A percentile compares a stretch with the other conserved stretches of the same genome.
Evolutionary conservation across 1,140 invertebrate genomes (phyloP).

Genomic region (Arion vulgaris): DNA sequence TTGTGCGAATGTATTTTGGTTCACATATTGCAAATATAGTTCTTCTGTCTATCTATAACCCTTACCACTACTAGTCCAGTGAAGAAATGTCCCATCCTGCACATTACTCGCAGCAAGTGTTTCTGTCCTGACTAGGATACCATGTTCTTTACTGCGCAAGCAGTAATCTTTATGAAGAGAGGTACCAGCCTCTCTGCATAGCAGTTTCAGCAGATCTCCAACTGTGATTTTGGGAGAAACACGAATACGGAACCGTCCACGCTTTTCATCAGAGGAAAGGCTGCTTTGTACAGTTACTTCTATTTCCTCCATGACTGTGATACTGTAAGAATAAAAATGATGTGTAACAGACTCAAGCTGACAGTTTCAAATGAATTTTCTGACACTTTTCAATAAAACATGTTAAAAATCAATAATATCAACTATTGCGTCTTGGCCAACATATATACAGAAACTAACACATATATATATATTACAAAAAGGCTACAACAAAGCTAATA

Average conservation of each 20-base stretch:
- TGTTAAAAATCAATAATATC: too few relatives aligned
- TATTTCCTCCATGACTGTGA: slow-evolving; percentile 4
- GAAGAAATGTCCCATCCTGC: slow-evolving; percentile 55
- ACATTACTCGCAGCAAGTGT: slow-evolving; percentile 48
- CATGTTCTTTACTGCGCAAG: slow-evolving; percentile 45
- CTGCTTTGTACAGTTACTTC: slow-evolving; percentile 47
- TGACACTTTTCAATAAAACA: too few relatives aligned
- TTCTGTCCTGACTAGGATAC: slow-evolving; percentile 48
- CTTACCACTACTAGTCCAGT: slow-evolving; percentile 56
- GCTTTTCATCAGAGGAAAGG: slow-evolving; percentile 48
- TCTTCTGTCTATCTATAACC: too few relatives aligned
- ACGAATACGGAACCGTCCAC: slow-evolving; percentile 48
- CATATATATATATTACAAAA: too few relatives aligned
- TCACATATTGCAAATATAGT: too few relatives aligned
- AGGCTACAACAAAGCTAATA: too few relatives aligned
- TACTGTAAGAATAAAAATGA: neutral
- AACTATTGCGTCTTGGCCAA: too few relatives aligned
- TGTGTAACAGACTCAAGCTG: too few relatives aligned
- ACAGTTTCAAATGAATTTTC: too few relatives aligned
- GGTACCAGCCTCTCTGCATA: slow-evolving; percentile 60
- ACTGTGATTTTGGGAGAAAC: slow-evolving; percentile 48
- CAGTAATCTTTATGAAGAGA: slow-evolving; percentile 47
- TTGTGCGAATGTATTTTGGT: too few relatives aligned
- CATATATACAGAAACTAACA: too few relatives aligned
- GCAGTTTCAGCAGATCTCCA: slow-evolving; percentile 52